Evolutionary conservation across 2,113 vertebrate species (phyloP).

Genomic region (Xiphophorus maculatus): DNA sequence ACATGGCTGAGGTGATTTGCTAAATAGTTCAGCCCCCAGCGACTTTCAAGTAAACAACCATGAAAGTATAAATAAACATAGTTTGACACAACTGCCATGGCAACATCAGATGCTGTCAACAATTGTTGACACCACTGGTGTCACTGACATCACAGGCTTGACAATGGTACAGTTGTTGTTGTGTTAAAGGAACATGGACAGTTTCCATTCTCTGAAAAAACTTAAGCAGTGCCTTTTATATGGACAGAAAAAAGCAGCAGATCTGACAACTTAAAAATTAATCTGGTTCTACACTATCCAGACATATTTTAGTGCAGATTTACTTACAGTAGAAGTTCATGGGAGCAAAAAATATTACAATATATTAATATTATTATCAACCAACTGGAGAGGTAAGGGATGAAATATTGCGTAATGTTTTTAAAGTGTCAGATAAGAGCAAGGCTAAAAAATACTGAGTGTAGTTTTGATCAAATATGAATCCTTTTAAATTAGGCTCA

Average conservation of each 20-base stretch:
- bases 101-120: conserved; percentile 61
- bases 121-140: conserved; percentile 30
- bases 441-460: too few relatives aligned
- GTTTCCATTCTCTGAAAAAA: conserved; percentile 26
- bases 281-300: conserved; percentile 36
- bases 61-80: conserved; percentile 66
- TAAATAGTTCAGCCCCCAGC: conserved; percentile 55
- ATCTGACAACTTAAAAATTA: conserved; percentile 48
- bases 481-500: too few relatives aligned
- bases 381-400: background rate
- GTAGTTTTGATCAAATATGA: too few relatives aligned
- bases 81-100: conserved; percentile 63
- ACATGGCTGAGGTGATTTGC: conserved; percentile 70
- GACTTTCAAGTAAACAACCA: conserved; percentile 71
- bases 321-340: conserved; percentile 15
- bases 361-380: conserved; percentile 9
- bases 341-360: conserved; percentile 22
- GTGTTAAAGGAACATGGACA: conserved; percentile 17
- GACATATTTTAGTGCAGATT: conserved; percentile 15
- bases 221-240: conserved; percentile 11
- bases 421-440: too few relatives aligned
- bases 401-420: background rate
- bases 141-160: conserved; percentile 23
- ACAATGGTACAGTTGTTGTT: conserved; percentile 31
- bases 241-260: conserved; percentile 1